Base-by-base conservation (phyloP, 2,113 vertebrate genomes). In the Arvicanthis niloticus region DNA sequence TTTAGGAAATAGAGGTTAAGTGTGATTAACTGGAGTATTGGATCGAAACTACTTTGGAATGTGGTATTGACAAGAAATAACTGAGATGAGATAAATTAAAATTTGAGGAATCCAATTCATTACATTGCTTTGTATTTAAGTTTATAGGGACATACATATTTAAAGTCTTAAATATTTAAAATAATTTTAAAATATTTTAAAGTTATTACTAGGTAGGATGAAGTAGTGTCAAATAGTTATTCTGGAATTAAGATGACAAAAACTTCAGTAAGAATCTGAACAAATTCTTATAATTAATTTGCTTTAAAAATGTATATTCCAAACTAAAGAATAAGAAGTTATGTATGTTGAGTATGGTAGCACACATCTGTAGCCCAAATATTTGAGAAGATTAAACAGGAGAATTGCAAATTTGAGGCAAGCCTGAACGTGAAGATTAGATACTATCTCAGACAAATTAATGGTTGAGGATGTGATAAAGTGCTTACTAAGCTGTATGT, bases 31-130 rank as follows among this genome's bases (percentile, higher is more conserved):
- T 11, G 89, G 22, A 81, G 68, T 2, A 89, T 88, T 89, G 84
- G 37, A 10, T 78, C 34, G 26, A 88, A 92, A 85, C 10, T 3
- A 88, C 2, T 78, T 94, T 82, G 51, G 15, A 70, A 73, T 65
- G 22, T 21, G 16, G 48, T 96, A 88, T 88, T 82, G 40, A 73
- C 86, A 80, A 91, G 21, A 95, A 31, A 73, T 97, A 93, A 84
- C 37, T 91, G 62, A 94, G 51, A 84, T 1, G 31, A 84, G 7
- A 77, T 31, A 91, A 89, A 87, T 26, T 78, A 37, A 3, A 26
- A 60, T 77, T 0, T 26, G 34, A 67, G 13, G 8, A 29, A 75
- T 88, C 9, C 67, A 88, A 29, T 73, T 92, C 73, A 95, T 37
- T 8, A 92, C 1, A 81, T 96, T 67, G 91, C 84, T 88, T 4